Conservation (phyloP, 2,888 invertebrate genomes). For the Lydus trimaculatus region DNA sequence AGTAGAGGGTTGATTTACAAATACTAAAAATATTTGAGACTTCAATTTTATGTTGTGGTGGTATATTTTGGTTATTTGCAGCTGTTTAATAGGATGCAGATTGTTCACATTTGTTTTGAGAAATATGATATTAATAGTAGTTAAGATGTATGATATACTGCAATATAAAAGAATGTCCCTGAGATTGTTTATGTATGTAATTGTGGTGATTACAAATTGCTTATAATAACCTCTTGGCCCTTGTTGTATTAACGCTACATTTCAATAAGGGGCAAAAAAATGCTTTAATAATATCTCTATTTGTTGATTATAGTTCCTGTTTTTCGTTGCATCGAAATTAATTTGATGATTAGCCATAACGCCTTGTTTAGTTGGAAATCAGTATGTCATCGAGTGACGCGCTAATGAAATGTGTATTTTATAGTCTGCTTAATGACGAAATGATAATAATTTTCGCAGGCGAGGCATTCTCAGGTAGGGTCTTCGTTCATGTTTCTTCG, state of each 20-base stretch:
- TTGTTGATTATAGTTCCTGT: background rate
- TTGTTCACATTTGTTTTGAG: constrained; percentile 14
- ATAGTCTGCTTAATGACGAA: constrained; percentile 50
- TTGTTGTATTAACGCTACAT: constrained; percentile 15
- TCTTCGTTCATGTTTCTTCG: constrained; percentile 22
- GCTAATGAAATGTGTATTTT: constrained; percentile 51
- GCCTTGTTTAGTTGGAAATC: constrained; percentile 1
- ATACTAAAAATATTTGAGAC: background rate
- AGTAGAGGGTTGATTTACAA: background rate
- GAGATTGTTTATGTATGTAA: constrained; percentile 27
- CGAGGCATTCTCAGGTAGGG: constrained; percentile 34
- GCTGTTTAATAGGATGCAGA: constrained; percentile 3
- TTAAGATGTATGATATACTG: constrained; percentile 2
- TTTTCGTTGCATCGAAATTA: background rate
- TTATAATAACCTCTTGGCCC: constrained; percentile 24
- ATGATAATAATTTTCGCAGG: constrained; percentile 57
- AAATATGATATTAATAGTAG: constrained; percentile 19
- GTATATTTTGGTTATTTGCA: background rate
- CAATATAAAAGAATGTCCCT: background rate
- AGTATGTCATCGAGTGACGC: constrained; percentile 20
- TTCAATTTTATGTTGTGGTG: background rate
- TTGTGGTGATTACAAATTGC: constrained; percentile 21
- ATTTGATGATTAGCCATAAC: background rate
- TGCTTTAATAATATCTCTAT: background rate
- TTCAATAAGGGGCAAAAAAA: background rate